These are phyloP conservation scores for Acipenser ruthenus DNA, from an alignment of 2,797 vertebrate species.

Conservation along the genomic window DNA sequence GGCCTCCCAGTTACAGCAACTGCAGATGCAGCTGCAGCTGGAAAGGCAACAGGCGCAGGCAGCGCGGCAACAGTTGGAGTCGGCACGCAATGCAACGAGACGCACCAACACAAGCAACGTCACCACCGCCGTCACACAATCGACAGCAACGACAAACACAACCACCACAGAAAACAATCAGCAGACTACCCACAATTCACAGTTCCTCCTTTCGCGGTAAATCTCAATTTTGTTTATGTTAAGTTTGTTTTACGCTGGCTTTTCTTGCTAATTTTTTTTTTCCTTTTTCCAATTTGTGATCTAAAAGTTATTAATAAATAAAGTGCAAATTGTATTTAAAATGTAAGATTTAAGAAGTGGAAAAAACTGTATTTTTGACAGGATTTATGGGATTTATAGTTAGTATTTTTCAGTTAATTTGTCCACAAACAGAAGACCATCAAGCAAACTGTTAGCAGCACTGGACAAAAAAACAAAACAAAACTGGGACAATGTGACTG, in stretches of 20 bases:
- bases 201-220: conserved; percentile 94
- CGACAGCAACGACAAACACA: conserved; percentile 68
- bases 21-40: conserved; percentile 97
- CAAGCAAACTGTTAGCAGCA: too few species aligned
- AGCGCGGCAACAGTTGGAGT: conserved; percentile 91
- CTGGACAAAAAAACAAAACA: too few species aligned
- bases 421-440: too few species aligned
- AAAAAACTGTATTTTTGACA: too few species aligned
- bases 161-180: conserved; percentile 76
- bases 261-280: not conserved
- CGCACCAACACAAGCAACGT: conserved; percentile 80
- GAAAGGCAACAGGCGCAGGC: conserved; percentile 94
- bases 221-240: conserved; percentile 9
- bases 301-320: not conserved
- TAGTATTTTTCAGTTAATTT: too few species aligned
- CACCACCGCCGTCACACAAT: conserved; percentile 73
- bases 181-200: conserved; percentile 80
- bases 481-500: too few species aligned
- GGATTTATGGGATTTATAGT: too few species aligned
- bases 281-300: not conserved
- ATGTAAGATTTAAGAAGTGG: too few species aligned
- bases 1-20: conserved; percentile 92
- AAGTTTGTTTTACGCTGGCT: not conserved
- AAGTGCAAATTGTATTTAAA: not conserved
- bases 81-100: conserved; percentile 80